These are phyloP conservation scores for Aphodius granarius DNA, from an alignment of 2,888 invertebrate genomes.

Conservation along the genomic window DNA sequence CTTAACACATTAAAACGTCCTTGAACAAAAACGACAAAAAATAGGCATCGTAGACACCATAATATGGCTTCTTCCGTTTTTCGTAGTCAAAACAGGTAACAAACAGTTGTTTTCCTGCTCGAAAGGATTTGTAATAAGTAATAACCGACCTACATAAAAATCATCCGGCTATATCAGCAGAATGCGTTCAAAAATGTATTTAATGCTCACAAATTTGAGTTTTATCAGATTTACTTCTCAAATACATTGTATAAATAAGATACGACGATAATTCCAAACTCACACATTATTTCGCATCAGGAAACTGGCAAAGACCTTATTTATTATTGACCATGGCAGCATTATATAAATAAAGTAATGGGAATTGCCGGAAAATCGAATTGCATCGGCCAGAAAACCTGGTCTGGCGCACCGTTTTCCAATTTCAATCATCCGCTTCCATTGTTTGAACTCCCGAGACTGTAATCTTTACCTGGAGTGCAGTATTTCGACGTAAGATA, in stretches of 20 bases:
- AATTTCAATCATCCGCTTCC: neutral
- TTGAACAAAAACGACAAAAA: no score
- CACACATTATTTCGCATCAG: neutral
- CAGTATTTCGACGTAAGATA: neutral
- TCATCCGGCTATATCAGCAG: no score
- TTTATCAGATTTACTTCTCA: no score
- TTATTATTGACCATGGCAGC: neutral
- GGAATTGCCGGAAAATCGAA: neutral
- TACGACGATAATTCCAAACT: neutral
- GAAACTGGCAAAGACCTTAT: neutral
- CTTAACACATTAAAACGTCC: no score
- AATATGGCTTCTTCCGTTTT: no score
- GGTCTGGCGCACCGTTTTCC: neutral
- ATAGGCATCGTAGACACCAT: no score
- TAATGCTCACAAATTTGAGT: no score
- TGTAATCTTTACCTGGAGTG: neutral
- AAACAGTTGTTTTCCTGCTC: no score
- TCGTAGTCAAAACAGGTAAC: no score
- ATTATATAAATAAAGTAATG: neutral
- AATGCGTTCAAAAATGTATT: no score
- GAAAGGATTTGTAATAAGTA: no score
- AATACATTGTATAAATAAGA: neutral
- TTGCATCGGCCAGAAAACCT: neutral
- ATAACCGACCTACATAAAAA: no score
- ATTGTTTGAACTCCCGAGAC: neutral